Conservation (phyloP, 2,888 invertebrate species). For the Eledone cirrhosa region DNA sequence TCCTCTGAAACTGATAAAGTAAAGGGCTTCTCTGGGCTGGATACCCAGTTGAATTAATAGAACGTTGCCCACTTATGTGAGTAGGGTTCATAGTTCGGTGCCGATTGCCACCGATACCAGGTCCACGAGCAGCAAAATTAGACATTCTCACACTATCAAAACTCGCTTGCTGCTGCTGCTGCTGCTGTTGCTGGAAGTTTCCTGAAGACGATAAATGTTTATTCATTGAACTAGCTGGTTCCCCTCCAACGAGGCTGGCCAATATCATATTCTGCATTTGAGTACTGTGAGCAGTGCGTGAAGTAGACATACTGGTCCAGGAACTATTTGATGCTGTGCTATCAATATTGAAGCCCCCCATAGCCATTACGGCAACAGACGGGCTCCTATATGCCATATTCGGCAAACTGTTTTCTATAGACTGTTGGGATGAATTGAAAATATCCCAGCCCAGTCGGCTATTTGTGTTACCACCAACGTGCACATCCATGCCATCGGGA, state of each 20-base stretch:
- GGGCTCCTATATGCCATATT: conserved; percentile 11
- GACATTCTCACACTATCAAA: conserved; percentile 18
- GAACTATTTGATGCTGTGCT: not conserved
- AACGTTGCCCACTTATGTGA: conserved; percentile 13
- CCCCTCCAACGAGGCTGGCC: conserved; percentile 18
- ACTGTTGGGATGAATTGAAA: conserved; percentile 19
- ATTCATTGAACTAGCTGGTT: conserved; percentile 27
- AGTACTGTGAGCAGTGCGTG: conserved; percentile 19
- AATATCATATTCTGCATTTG: conserved; percentile 22
- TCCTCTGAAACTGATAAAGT: conserved; percentile 25
- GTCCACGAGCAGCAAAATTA: conserved; percentile 14
- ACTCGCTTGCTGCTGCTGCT: conserved; percentile 16
- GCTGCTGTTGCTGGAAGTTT: conserved; percentile 19
- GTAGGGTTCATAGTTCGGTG: not conserved
- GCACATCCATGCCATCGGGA: conserved; percentile 20
- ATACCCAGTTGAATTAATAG: conserved; percentile 13
- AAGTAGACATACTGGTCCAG: conserved; percentile 15
- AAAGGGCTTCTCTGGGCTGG: not conserved
- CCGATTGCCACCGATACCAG: conserved; percentile 4
- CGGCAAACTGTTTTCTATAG: conserved; percentile 9
- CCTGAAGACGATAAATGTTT: conserved; percentile 22
- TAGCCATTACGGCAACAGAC: conserved; percentile 15
- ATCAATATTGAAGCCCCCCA: conserved; percentile 25
- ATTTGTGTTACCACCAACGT: conserved; percentile 2
- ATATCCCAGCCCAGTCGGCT: conserved; percentile 21